Evolutionary conservation across 2,888 invertebrate species (phyloP), one percentile per base, ranked within the genome.

Genomic region (Drosophila merina): DNA sequence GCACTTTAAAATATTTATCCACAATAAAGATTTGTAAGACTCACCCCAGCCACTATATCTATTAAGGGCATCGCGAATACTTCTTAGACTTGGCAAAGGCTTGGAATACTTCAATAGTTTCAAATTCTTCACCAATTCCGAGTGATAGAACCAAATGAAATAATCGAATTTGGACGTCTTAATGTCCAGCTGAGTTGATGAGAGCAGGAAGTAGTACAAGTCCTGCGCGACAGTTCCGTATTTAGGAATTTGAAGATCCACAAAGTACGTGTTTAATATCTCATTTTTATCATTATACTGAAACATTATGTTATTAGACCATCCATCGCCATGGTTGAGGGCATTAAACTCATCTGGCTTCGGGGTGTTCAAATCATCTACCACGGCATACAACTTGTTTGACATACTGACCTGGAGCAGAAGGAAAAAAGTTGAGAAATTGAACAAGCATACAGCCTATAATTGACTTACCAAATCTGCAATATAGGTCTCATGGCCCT

Each of bases 271-370:
- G n/a, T 72, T 33, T 6, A 25, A n/a, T 40, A 69, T 60, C 25
- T 62, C 54, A 10, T 55, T 45, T 1, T 55, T 69, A 0, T 72
- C 73, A 45, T 81, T 79, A 59, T 89, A 75, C 44, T 82, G 79
- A 52, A 89, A 89, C 89, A 89, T 89, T 5, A 89, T 77, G 56
- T 89, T 89, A 47, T 89, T 89, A 3, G 76, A 70, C 89, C 89
- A 89, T 49, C 77, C 62, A 54, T 89, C 89, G 1, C 89, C 89
- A 52, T 89, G 86, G 60, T 82, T 85, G 0, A 89, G 52, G 8
- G 79, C 89, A 76, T 87, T 88, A 38, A 89, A 89, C 0, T 83
- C 84, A 20, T 71, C 59, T 0, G 66, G 63, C 56, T 89, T 76
- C 0, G 50, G 40, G 4, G 57, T 55, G 14, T 51, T 58, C 26